phyloP scores from a whole-genome alignment of 2,797 vertebrate genomes.

The Gorsachius magnificus region DNA sequence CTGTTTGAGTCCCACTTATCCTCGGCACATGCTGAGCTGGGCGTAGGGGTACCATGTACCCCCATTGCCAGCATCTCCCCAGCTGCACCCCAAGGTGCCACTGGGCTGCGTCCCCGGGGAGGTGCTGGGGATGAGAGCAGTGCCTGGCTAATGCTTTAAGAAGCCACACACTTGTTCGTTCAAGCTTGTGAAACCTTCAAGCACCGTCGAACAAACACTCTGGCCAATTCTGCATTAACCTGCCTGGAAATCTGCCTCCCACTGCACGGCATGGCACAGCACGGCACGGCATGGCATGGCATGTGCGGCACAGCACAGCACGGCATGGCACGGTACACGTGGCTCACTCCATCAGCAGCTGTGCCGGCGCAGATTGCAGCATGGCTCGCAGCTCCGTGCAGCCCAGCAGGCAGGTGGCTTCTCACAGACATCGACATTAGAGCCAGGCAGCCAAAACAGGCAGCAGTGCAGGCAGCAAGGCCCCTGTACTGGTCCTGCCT shows the following conservation, averaged over 20 bases:
- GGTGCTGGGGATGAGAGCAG: neutral
- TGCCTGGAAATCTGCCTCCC: neutral
- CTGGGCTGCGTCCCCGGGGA: fast-evolving
- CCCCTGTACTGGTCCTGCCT: too few species aligned
- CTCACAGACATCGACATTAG: neutral
- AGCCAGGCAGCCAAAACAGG: neutral
- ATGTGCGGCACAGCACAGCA: too few species aligned
- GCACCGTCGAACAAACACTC: neutral
- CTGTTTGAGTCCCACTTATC: neutral
- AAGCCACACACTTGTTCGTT: neutral
- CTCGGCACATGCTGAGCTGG: neutral
- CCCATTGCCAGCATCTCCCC: neutral
- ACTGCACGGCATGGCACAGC: fast-evolving
- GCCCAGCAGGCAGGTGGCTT: neutral
- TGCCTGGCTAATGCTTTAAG: neutral
- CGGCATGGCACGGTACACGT: too few species aligned
- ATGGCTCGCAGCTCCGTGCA: fast-evolving
- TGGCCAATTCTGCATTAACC: neutral
- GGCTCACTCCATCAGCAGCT: neutral
- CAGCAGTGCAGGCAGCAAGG: neutral
- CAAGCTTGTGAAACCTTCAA: neutral
- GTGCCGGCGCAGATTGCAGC: fast-evolving
- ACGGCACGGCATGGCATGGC: too few species aligned
- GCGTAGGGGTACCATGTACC: neutral
- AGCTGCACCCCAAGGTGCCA: neutral